Evolutionary conservation across 2,888 invertebrate species (phyloP).

Genomic region (Sinohyriopsis cumingii): DNA sequence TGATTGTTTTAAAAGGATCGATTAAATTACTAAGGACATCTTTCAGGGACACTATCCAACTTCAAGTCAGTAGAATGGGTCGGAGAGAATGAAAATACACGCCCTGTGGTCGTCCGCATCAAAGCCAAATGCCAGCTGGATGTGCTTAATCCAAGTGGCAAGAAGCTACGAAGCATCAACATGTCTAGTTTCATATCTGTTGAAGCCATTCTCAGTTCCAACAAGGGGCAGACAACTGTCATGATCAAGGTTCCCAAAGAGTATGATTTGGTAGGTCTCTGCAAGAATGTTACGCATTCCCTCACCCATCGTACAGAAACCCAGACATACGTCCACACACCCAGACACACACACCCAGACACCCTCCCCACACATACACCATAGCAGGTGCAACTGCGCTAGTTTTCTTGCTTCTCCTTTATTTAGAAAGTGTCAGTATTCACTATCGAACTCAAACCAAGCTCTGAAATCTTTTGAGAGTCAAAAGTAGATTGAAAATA

Average conservation of each 20-base stretch:
- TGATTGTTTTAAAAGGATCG: too few species aligned
- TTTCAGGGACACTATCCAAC: slow-evolving; percentile 23
- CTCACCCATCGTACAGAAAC: background rate
- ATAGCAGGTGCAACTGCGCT: too few species aligned
- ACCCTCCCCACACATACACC: too few species aligned
- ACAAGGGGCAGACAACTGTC: slow-evolving; percentile 56
- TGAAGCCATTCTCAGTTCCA: slow-evolving; percentile 50
- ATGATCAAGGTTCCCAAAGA: slow-evolving; percentile 63
- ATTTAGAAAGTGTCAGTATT: too few species aligned
- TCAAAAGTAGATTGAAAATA: too few species aligned
- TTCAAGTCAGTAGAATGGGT: slow-evolving; percentile 61
- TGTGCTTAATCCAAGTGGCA: slow-evolving; percentile 47
- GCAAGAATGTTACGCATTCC: background rate
- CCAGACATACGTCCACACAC: too few species aligned
- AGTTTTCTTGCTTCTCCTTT: too few species aligned
- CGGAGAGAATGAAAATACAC: slow-evolving; percentile 44
- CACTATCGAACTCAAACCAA: too few species aligned
- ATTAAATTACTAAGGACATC: too few species aligned
- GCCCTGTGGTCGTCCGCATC: slow-evolving; percentile 54
- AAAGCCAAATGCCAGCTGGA: slow-evolving; percentile 49
- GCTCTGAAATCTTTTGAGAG: too few species aligned
- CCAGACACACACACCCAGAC: too few species aligned
- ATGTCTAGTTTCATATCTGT: slow-evolving; percentile 42
- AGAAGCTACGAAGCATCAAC: slow-evolving; percentile 51
- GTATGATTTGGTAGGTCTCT: slow-evolving; percentile 63